Percentiles rank a stretch among this genome's conserved stretches.
These are phyloP conservation scores for Rhinichthys osculus DNA, from an alignment of 2,797 vertebrate species.

Conservation along the genomic window DNA sequence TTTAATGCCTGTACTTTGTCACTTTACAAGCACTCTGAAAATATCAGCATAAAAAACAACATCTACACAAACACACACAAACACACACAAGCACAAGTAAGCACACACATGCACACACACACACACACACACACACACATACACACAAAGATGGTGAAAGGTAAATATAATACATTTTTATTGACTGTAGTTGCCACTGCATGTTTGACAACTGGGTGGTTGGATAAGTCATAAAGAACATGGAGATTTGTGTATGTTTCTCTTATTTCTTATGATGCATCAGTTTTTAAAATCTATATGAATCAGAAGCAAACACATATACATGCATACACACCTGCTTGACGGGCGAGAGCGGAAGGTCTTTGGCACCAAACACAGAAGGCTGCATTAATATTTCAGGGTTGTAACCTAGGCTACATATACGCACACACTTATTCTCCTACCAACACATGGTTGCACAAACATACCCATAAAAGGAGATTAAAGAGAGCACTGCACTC, in stretches of 20 bases:
- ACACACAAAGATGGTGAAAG: not conserved
- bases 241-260: not conserved
- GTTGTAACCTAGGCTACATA: constrained; percentile 62
- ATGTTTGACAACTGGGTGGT: not conserved
- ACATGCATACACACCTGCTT: not conserved
- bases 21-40: not conserved
- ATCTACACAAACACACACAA: not conserved
- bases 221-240: not conserved
- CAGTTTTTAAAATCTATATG: constrained; percentile 10
- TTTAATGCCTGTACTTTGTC: constrained; percentile 1
- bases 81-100: not conserved
- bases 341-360: constrained; percentile 57
- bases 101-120: not conserved
- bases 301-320: constrained; percentile 18
- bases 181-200: not conserved
- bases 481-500: not conserved
- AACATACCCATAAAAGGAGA: not conserved
- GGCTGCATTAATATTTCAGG: constrained; percentile 73
- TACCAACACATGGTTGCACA: not conserved
- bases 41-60: constrained; percentile 11
- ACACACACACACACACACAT: not conserved
- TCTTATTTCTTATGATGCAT: not conserved
- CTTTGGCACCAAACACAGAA: constrained; percentile 61
- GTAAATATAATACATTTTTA: not conserved
- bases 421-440: not conserved